Conservation (phyloP, 1,140 invertebrate genomes). For the Drosophila lacteicornis region DNA sequence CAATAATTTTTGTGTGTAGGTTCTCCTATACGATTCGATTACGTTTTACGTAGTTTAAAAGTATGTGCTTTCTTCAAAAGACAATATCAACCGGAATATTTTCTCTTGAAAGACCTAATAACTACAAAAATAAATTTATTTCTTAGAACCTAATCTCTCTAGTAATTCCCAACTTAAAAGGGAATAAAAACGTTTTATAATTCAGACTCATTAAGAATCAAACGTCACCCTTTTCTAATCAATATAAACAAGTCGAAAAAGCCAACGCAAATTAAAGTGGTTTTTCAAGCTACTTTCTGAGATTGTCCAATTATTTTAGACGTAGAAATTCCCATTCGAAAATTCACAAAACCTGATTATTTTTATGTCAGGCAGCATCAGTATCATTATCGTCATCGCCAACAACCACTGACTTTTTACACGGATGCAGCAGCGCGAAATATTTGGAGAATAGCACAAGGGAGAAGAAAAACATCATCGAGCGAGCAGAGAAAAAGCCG, state of each 20-base stretch:
- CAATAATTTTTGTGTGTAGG: background rate
- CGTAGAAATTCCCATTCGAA: conserved; percentile 28
- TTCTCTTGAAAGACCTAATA: too few relatives aligned
- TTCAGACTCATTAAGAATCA: background rate
- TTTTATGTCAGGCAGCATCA: conserved; percentile 15
- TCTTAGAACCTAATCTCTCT: too few relatives aligned
- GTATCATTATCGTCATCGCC: conserved; percentile 21
- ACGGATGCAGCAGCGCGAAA: conserved; percentile 34
- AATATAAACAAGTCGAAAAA: background rate
- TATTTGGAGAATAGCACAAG: conserved; percentile 37
- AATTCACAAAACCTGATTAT: conserved; percentile 54
- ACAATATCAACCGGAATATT: too few relatives aligned
- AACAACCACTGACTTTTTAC: conserved; percentile 22
- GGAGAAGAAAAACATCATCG: conserved; percentile 25
- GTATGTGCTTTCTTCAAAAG: too few relatives aligned
- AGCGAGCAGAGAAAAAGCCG: conserved; percentile 3
- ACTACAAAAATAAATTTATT: too few relatives aligned
- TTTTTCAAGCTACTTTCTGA: conserved; percentile 10
- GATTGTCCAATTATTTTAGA: conserved; percentile 4
- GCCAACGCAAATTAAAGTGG: conserved; percentile 12
- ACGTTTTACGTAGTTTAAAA: too few relatives aligned
- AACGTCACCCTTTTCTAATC: background rate
- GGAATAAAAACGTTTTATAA: background rate
- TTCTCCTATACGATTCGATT: too few relatives aligned
- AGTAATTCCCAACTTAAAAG: background rate